Base-by-base conservation (phyloP, 2,888 invertebrate species). In the Gerris lacustris region DNA sequence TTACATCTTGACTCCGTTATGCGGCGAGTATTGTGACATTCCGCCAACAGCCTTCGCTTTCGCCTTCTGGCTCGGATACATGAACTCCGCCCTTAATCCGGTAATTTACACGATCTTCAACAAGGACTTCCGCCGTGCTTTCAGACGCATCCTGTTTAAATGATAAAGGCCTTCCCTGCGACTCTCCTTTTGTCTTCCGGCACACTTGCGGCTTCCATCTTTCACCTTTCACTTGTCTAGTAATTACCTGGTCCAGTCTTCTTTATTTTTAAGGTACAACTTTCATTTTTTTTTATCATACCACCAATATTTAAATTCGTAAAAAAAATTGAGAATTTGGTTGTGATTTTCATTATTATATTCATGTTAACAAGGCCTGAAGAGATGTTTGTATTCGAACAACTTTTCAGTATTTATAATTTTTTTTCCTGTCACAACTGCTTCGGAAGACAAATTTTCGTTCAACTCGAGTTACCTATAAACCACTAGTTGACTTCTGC, bases 81-180 rank as follows among this genome's bases (percentile, higher is more conserved):
- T 94, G 89, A 96, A 96, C 82, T 96, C 95, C 72, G 96, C 95
- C 68, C 84, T 96, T 70, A 96, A 96, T 82, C 96, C 96, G 73
- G 92, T 92, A 78, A 96, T 96, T 78, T 96, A 96, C 82, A 96
- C 96, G 72, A 94, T 96, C 79, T 96, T 96, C 83, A 96, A 96
- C 83, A 93, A 96, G 85, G 96, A 97, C 85, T 97, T 97, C 83
- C 87, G 96, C 76, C 86, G 94, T 79, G 96, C 96, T 74, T 97
- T 97, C 81, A 87, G 95, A 76, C 88, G 95, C 81, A 96, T 97
- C 83, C 85, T 97, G 82, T 96, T 94, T 83, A 95, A 94, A 70
- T 76, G 74, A 75, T 69, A 55, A 55, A 55, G 55, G 70, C 63
- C 69, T 71, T 63, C 45, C 67, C 69, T 67, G 67, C 68, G n/a